Evolutionary conservation across 2,888 invertebrate genomes (phyloP), one percentile per base, ranked within the genome.

Genomic region (Yponomeuta cagnagella): DNA sequence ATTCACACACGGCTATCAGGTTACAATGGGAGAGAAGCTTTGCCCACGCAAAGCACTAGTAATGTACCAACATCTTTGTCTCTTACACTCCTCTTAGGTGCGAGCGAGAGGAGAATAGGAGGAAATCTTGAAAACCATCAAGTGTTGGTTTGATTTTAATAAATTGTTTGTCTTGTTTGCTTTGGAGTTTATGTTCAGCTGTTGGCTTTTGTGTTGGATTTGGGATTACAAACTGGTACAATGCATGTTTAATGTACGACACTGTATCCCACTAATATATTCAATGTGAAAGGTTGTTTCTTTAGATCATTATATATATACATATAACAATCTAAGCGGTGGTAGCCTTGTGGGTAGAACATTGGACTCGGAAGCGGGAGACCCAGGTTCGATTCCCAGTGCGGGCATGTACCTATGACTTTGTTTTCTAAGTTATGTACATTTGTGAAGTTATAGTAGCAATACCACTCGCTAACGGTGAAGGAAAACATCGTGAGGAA

Each of bases 1-100:
- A 77, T 77, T 78, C 80, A 79, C 81, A 82, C 87, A 89, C 88
- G 88, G 78, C 78, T 89, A 89, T 89, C 85, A 77, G 77, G 82
- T 89, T 87, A 83, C 89, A 83, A 86, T 85, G 82, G 31, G 33
- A 65, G 33, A 65, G 33, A 33, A 15, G 65, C 65, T 58, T 58
- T 58, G 76, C 79, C 77, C 77, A 78, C 78, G 76, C 77, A 76
- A 75, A 73, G 74, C 74, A 77, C 76, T 77, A 78, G 77, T 75
- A 74, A 71, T 58, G 52, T 58, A 15, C 52, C 43, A 15, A 75
- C 72, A 75, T 15, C 71, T 31, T 66, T 63, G 9, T 82, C 82
- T 71, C 76, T 73, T 68, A 79, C 78, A 2, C 15, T 74, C 69
- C 66, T 66, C 12, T n/a, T 30, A 72, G 33, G 10, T 71, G 58